phyloP scores from a whole-genome alignment of 2,797 vertebrate species.

The Synaphobranchus kaupii region DNA sequence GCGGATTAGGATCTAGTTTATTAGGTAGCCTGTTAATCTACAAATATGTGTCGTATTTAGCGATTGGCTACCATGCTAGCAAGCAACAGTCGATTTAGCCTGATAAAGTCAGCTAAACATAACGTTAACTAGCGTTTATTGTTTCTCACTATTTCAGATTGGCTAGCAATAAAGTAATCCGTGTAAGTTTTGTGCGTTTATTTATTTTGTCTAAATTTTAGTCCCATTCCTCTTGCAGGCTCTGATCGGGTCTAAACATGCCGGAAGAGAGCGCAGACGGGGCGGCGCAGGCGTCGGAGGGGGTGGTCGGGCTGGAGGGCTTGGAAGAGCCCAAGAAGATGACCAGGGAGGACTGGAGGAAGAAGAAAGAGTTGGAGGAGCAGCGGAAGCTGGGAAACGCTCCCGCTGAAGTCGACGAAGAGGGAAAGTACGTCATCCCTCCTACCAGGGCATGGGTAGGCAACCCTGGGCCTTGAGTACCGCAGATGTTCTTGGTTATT shows the following conservation, averaged over 20 bases:
- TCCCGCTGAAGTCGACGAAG: slow-evolving; percentile 97
- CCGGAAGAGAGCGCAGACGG: slow-evolving; percentile 44
- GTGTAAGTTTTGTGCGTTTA: background rate
- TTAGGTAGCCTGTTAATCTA: background rate
- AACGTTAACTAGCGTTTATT: background rate
- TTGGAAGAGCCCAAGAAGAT: slow-evolving; percentile 98
- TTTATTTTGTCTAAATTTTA: background rate
- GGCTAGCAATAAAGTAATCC: background rate
- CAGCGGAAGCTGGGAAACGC: slow-evolving; percentile 96
- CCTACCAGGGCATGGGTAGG: background rate
- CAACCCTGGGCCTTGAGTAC: background rate
- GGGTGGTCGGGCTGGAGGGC: slow-evolving; percentile 84
- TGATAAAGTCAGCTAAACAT: background rate
- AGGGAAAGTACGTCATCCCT: slow-evolving; percentile 87
- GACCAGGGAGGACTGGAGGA: slow-evolving; percentile 98
- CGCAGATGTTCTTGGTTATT: background rate
- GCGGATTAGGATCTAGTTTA: background rate
- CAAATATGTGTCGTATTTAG: background rate
- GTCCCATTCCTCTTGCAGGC: background rate
- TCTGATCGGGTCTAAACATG: slow-evolving; percentile 42
- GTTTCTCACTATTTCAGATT: too few relatives aligned
- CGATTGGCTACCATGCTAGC: background rate
- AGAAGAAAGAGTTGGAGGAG: slow-evolving; percentile 97
- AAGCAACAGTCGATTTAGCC: background rate
- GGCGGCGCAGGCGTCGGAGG: slow-evolving; percentile 61